These are phyloP conservation scores for Heliopora coerulea DNA, from an alignment of 92 coral and sea anemone species.

Conservation along the genomic window DNA sequence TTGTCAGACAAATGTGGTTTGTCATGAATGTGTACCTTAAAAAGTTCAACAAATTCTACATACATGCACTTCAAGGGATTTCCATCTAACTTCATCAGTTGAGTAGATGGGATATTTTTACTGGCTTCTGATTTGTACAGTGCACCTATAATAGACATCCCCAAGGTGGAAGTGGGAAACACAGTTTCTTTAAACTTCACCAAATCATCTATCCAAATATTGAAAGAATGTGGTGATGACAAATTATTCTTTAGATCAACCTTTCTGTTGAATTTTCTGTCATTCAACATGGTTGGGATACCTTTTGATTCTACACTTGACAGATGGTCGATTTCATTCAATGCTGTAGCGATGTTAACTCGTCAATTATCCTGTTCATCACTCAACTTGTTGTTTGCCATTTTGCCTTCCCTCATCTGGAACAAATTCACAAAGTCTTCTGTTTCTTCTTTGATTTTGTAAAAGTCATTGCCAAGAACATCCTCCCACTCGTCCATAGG, in stretches of 20 bases:
- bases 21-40: constrained; percentile 49
- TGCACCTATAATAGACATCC: constrained; percentile 18
- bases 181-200: constrained; percentile 47
- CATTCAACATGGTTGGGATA: too few relatives aligned
- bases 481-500: constrained; percentile 44
- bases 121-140: constrained; percentile 33
- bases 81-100: constrained; percentile 30
- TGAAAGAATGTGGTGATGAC: constrained; percentile 23
- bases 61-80: constrained; percentile 29
- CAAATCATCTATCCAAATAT: constrained; percentile 32
- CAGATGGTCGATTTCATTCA: background rate
- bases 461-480: constrained; percentile 25
- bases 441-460: constrained; percentile 26
- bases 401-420: background rate
- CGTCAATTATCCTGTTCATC: background rate
- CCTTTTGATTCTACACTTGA: too few relatives aligned
- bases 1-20: constrained; percentile 45
- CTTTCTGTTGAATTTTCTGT: too few relatives aligned
- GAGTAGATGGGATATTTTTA: constrained; percentile 29
- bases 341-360: background rate
- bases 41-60: constrained; percentile 41
- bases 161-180: constrained; percentile 1
- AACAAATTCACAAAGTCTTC: background rate
- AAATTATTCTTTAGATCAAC: background rate
- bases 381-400: background rate